These are phyloP conservation scores for Scatophagus argus DNA, from an alignment of 2,113 vertebrate genomes.

Conservation along the genomic window DNA sequence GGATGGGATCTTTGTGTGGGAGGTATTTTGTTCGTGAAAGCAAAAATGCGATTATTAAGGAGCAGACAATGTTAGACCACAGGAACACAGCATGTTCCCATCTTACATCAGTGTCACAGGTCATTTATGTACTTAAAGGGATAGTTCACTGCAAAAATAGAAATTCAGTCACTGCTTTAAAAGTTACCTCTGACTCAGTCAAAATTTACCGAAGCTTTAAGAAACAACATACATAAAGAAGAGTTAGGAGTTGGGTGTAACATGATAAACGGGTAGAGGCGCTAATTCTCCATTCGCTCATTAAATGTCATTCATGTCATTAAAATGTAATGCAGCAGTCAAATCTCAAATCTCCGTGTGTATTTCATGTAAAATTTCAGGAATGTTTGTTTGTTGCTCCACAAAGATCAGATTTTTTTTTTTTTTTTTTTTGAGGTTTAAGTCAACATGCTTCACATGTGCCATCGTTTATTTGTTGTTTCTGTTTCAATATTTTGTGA, in stretches of 20 bases:
- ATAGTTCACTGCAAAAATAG: slow-evolving; percentile 51
- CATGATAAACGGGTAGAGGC: background rate
- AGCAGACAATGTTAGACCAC: slow-evolving; percentile 67
- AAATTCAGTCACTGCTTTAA: slow-evolving; percentile 36
- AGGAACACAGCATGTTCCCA: slow-evolving; percentile 61
- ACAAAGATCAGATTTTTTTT: background rate
- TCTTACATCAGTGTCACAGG: slow-evolving; percentile 61
- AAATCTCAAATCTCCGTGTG: background rate
- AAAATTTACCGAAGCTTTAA: slow-evolving; percentile 32
- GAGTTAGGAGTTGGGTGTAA: background rate
- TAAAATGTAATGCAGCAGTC: slow-evolving; percentile 3
- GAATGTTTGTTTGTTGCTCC: background rate
- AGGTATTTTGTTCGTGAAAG: slow-evolving; percentile 77
- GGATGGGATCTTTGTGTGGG: slow-evolving; percentile 75
- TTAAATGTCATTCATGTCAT: no score
- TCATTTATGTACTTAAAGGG: slow-evolving; percentile 55
- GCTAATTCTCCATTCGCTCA: background rate
- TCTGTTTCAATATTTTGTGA: background rate
- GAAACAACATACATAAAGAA: no score
- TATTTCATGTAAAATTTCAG: background rate
- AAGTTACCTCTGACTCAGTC: slow-evolving; percentile 32
- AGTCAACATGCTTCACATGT: no score
- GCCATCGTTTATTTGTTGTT: background rate
- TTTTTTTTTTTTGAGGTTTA: background rate
- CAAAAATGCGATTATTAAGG: slow-evolving; percentile 71